Conservation (phyloP, 2,888 invertebrate species). For the Sarcophaga carnaria region DNA sequence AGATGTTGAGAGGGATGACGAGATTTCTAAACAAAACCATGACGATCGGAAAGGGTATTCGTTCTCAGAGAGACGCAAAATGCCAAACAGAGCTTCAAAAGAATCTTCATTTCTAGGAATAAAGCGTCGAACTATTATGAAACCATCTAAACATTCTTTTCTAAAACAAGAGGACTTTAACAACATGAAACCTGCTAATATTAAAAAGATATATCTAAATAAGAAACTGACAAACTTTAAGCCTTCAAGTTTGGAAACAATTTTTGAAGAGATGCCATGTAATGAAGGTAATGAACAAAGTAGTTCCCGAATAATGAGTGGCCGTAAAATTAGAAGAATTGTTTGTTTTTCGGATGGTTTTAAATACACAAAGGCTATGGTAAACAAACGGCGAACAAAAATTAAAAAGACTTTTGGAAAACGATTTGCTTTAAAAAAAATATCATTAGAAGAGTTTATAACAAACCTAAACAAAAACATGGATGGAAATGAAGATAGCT, state of each 20-base stretch:
- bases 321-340: slow-evolving; percentile 76
- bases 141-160: slow-evolving; percentile 72
- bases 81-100: slow-evolving; percentile 77
- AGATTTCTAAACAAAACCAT: not conserved
- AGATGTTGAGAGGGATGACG: slow-evolving; percentile 39
- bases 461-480: slow-evolving; percentile 77
- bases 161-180: slow-evolving; percentile 66
- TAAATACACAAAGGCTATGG: slow-evolving; percentile 76
- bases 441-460: slow-evolving; percentile 78
- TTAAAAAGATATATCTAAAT: slow-evolving; percentile 77
- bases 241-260: slow-evolving; percentile 78
- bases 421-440: slow-evolving; percentile 75
- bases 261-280: slow-evolving; percentile 76
- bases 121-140: slow-evolving; percentile 77
- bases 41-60: slow-evolving; percentile 28
- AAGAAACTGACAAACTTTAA: slow-evolving; percentile 77
- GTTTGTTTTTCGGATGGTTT: slow-evolving; percentile 78
- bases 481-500: slow-evolving; percentile 71
- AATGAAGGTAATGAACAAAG: slow-evolving; percentile 54
- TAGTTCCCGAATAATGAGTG: slow-evolving; percentile 75
- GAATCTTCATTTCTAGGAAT: slow-evolving; percentile 75
- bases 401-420: slow-evolving; percentile 79
- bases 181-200: slow-evolving; percentile 68
- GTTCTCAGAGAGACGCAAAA: slow-evolving; percentile 72
- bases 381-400: slow-evolving; percentile 77